Evolutionary conservation across 2,797 vertebrate species (phyloP).

Genomic region (Macropus fuliginosus): DNA sequence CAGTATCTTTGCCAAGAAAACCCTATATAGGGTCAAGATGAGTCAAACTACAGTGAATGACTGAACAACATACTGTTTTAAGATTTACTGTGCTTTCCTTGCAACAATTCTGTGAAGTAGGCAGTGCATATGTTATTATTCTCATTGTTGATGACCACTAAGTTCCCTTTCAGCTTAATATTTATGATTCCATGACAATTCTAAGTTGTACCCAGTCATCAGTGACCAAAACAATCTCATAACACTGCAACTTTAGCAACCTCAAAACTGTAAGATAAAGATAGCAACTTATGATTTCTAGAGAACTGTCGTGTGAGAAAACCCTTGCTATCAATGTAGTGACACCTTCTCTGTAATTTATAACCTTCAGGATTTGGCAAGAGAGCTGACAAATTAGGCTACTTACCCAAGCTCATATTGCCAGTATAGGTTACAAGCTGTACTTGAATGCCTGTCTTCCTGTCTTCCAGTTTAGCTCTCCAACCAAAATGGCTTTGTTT

Average conservation of each 20-base stretch:
- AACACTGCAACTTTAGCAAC: neutral
- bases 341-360: neutral
- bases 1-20: neutral
- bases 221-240: neutral
- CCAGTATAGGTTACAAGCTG: neutral
- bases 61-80: neutral
- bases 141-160: neutral
- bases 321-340: neutral
- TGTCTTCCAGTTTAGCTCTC: neutral
- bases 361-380: neutral
- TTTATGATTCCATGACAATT: neutral
- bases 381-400: neutral
- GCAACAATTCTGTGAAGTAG: neutral
- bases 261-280: neutral
- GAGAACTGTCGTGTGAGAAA: neutral
- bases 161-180: neutral
- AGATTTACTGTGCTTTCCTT: neutral
- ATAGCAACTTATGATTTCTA: neutral
- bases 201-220: neutral
- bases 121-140: neutral
- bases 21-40: neutral
- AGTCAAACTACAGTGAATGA: neutral
- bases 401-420: neutral
- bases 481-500: neutral
- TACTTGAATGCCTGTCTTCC: neutral